Base-by-base conservation (phyloP, 2,888 invertebrate species). In the Hyposoter didymator region DNA sequence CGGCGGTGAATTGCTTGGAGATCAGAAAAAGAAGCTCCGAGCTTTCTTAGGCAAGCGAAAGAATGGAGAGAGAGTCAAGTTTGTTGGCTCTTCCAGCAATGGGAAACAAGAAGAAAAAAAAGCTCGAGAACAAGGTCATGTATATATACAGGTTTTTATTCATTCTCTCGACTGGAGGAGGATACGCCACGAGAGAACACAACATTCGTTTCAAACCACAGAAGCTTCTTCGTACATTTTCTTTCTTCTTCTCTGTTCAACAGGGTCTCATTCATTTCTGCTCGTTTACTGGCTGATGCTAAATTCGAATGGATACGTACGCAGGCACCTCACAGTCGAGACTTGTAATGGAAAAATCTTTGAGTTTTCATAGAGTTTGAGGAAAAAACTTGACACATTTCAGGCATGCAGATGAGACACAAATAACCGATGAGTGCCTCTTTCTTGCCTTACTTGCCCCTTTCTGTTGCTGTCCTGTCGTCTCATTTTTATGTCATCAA, bases 401-500 rank as follows among this genome's bases (percentile, higher is more conserved):
- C 28, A 2, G 28, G 28, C 28, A 2, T 28, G 28, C 28, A 2
- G 28, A 28, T 28, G 69, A 22, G 8, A 66, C 49, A 64, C 43
- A 39, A 66, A 69, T 52, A 22, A 59, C 28, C 59, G 59, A 59
- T 59, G 28, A 59, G 59, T 28, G 59, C n/a, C n/a, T n/a, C n/a
- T n/a, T 14, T 28, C 12, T 5, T 12, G n/a, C 59, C 28, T 59
- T 22, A 3, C 49, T 47, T 78, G 59, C 64, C 45, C 45, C 59
- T 49, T 73, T 43, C 39, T 45, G 17, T 22, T 43, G 55, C 45
- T 35, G 35, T 52, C 55, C 69, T 79, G 66, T 82, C 78, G 74
- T 55, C 39, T 32, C 66, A 74, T 82, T 85, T 85, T 85, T 75
- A 70, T 85, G 76, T 59, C 70, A 75, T 75, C 39, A 69, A 62